Conservation (phyloP, 2,888 invertebrate genomes). For the Serrognathus titanus region DNA sequence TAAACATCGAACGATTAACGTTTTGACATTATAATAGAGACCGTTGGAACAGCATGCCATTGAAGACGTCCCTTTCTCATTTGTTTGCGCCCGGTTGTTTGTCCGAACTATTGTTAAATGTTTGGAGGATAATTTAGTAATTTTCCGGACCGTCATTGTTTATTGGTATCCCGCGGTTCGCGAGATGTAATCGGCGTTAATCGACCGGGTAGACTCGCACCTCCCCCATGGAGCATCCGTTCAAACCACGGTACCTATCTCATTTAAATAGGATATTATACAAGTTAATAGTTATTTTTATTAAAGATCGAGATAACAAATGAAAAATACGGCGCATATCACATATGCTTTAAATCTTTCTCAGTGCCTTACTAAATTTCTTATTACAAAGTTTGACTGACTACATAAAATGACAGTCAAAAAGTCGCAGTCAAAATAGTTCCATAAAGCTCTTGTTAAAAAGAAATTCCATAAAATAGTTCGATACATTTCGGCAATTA, state of each 20-base stretch:
- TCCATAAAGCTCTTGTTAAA: too few species aligned
- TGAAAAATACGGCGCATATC: constrained; percentile 12
- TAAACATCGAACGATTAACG: constrained; percentile 28
- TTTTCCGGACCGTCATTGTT: constrained; percentile 45
- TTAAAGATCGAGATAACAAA: constrained; percentile 36
- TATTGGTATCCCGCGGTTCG: constrained; percentile 43
- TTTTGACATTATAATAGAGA: constrained; percentile 36
- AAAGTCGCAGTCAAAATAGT: too few species aligned
- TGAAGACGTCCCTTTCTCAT: constrained; percentile 28
- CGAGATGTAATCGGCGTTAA: constrained; percentile 47
- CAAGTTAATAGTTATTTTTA: constrained; percentile 35
- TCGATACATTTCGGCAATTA: too few species aligned
- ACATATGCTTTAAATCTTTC: not conserved
- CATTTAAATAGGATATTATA: constrained; percentile 38
- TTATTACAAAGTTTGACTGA: too few species aligned
- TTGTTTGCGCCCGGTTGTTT: constrained; percentile 30
- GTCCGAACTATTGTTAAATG: constrained; percentile 33
- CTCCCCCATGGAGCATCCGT: constrained; percentile 39
- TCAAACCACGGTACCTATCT: constrained; percentile 25
- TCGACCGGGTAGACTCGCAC: constrained; percentile 42
- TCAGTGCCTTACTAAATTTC: too few species aligned
- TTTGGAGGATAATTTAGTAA: constrained; percentile 43
- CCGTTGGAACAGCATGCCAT: constrained; percentile 26
- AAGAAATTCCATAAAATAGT: too few species aligned
- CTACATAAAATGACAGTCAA: too few species aligned